phyloP scores from a whole-genome alignment of 2,113 vertebrate genomes.

The Tauraco erythrolophus region DNA sequence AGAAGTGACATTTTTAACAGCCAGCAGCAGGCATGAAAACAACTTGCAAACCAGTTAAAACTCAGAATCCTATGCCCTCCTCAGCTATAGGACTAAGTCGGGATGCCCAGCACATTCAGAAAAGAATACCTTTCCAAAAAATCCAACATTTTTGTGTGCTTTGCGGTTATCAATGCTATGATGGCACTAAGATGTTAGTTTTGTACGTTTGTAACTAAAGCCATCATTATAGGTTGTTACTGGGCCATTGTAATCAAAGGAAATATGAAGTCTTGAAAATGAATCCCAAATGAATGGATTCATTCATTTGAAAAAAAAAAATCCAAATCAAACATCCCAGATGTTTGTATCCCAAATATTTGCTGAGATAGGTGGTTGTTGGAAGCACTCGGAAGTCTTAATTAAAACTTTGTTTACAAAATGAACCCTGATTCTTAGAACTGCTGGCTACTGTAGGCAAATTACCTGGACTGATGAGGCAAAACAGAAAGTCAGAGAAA shows the following conservation, averaged over 20 bases:
- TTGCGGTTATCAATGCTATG: background rate
- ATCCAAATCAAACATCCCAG: background rate
- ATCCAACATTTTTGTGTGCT: background rate
- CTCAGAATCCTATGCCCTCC: background rate
- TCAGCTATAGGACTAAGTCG: background rate
- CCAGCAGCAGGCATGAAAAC: background rate
- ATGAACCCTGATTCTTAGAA: background rate
- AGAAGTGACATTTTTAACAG: background rate
- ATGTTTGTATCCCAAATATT: background rate
- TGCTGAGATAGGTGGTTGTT: background rate
- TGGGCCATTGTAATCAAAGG: background rate
- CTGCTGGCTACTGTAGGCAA: background rate
- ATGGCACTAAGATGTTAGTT: background rate
- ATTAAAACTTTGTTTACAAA: background rate
- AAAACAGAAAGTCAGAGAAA: background rate
- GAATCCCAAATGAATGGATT: background rate
- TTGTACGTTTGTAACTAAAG: background rate
- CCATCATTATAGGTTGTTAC: background rate
- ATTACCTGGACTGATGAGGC: background rate
- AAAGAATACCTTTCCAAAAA: background rate
- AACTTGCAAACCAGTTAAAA: background rate
- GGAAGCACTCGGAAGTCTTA: background rate
- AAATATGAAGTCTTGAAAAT: background rate
- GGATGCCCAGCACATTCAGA: background rate
- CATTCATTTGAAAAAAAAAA: background rate